Evolutionary conservation across 1,140 invertebrate species (phyloP).

Genomic region (Drosophila baimaii): DNA sequence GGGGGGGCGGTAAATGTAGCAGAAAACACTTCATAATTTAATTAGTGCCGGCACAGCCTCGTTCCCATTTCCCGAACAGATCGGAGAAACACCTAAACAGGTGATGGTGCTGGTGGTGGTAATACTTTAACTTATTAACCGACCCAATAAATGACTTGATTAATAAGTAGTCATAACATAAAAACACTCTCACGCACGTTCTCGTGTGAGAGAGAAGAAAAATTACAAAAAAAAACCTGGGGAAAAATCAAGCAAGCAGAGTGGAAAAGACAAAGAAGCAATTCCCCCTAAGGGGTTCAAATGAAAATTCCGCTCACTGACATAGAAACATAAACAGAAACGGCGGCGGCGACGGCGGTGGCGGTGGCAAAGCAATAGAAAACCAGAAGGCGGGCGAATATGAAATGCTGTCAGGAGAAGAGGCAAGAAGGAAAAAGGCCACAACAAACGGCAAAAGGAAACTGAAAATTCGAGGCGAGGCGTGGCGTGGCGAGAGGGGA

Average conservation of each 20-base stretch:
- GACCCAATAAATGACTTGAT: constrained; percentile 50
- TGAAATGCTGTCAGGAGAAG: background rate
- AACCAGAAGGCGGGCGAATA: constrained; percentile 18
- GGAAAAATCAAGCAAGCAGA: background rate
- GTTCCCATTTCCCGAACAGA: constrained; percentile 38
- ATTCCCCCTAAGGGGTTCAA: constrained; percentile 32
- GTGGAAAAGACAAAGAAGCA: constrained; percentile 18
- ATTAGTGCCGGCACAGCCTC: constrained; percentile 73
- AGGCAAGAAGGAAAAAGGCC: constrained; percentile 5
- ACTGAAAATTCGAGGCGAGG: constrained; percentile 9
- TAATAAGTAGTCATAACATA: constrained; percentile 75
- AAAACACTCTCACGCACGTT: constrained; percentile 69
- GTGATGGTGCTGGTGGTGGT: too few relatives aligned
- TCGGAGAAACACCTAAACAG: constrained; percentile 25
- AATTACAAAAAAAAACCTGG: constrained; percentile 2
- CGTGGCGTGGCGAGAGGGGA: too few relatives aligned
- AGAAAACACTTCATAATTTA: constrained; percentile 81
- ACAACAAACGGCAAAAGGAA: constrained; percentile 14
- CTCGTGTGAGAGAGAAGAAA: background rate
- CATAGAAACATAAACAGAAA: constrained; percentile 26
- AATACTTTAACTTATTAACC: too few relatives aligned
- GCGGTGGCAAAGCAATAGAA: too few relatives aligned
- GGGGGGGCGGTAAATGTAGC: constrained; percentile 61
- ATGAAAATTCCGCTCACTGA: constrained; percentile 31
- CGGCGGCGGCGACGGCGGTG: too few relatives aligned